These are phyloP conservation scores for Pseudomyrmex sp. DNA, from an alignment of 1,140 invertebrate genomes.

Conservation along the genomic window DNA sequence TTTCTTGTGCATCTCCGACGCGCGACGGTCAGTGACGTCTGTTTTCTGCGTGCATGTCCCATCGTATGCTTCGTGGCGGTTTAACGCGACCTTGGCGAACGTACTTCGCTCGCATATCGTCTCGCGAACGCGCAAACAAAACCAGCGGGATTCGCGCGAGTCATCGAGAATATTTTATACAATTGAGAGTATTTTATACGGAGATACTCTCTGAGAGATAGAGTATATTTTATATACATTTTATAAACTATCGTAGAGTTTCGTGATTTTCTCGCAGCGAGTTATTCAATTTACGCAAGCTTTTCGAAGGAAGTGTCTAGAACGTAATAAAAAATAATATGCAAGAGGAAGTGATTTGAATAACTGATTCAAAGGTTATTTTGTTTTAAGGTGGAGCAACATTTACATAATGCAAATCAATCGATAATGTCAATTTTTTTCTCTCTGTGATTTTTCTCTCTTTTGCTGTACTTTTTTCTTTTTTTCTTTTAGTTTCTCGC, in stretches of 20 bases:
- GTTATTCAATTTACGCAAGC: not conserved
- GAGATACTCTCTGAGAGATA: no score
- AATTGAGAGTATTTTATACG: no score
- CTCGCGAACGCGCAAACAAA: slow-evolving; percentile 45
- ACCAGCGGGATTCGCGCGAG: not conserved
- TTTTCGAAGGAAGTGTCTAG: no score
- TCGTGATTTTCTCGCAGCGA: not conserved
- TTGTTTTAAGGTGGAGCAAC: not conserved
- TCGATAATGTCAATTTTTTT: no score
- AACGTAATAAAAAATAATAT: not conserved
- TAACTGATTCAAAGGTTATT: not conserved
- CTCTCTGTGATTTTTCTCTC: no score
- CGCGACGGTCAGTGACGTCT: slow-evolving; percentile 72
- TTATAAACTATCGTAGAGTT: not conserved
- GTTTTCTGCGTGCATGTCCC: slow-evolving; percentile 16
- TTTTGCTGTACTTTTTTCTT: no score
- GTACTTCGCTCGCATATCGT: slow-evolving; percentile 31
- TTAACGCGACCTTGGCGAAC: slow-evolving; percentile 63
- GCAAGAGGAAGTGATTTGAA: not conserved
- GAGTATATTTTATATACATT: not conserved
- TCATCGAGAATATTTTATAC: no score
- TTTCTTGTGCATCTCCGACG: slow-evolving; percentile 55
- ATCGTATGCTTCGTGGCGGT: slow-evolving; percentile 46
- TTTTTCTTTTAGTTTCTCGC: no score
- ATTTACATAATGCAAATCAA: not conserved